Percentiles rank a stretch among this genome's conserved stretches.
phyloP scores from a whole-genome alignment of 2,888 invertebrate genomes.

The Pteria penguin region DNA sequence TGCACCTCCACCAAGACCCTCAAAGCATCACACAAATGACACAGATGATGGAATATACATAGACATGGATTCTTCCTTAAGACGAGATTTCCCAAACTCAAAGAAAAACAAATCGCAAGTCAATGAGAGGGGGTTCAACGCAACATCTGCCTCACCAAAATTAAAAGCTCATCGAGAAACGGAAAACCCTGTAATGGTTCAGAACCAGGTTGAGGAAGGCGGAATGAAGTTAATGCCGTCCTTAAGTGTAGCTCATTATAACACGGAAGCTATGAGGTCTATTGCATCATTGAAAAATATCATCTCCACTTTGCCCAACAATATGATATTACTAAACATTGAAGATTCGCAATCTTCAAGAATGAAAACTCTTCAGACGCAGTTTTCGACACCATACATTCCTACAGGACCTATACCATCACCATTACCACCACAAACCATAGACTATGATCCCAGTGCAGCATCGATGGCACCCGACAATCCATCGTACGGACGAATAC shows the following conservation, averaged over 20 bases:
- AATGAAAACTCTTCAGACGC: no score
- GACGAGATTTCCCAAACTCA: neutral
- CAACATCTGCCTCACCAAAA: neutral
- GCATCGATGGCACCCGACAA: no score
- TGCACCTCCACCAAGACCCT: neutral
- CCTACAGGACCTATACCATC: no score
- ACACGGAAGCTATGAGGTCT: neutral
- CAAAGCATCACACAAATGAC: neutral
- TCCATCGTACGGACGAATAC: no score
- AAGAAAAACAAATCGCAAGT: neutral
- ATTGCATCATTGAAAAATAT: neutral
- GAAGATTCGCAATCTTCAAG: no score
- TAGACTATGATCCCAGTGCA: no score
- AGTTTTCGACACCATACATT: no score
- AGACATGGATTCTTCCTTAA: neutral
- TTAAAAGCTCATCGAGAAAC: no score
- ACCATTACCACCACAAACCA: no score
- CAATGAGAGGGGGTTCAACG: neutral
- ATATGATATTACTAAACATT: neutral
- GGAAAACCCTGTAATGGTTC: neutral
- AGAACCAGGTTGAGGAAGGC: neutral
- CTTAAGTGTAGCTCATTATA: no score
- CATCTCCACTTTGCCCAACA: neutral
- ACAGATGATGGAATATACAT: neutral
- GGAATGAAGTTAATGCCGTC: neutral